Percentiles rank a stretch among this genome's conserved stretches.
These are phyloP conservation scores for Arctocebus calabarensis DNA, from an alignment of 2,797 vertebrate genomes.

Conservation along the genomic window DNA sequence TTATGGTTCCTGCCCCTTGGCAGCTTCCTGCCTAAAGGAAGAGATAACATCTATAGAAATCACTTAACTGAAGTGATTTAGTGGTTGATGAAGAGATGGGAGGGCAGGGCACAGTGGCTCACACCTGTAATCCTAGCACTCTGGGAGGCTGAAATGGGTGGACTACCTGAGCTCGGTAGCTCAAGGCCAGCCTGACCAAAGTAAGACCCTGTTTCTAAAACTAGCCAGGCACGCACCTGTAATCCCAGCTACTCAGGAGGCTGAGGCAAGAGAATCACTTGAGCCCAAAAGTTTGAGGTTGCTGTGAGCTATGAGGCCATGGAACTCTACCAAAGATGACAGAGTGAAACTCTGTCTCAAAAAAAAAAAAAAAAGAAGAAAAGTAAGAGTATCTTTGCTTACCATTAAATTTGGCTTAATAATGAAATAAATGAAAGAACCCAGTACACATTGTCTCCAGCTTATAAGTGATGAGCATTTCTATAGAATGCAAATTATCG, in stretches of 20 bases:
- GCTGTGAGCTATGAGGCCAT: too few relatives aligned
- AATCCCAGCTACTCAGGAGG: too few relatives aligned
- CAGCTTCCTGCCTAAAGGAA: neutral
- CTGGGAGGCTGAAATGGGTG: too few relatives aligned
- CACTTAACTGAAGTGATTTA: neutral
- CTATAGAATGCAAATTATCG: constrained; percentile 3
- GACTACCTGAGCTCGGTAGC: too few relatives aligned
- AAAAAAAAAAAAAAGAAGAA: neutral
- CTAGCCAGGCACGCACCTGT: too few relatives aligned
- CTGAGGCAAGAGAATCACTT: too few relatives aligned
- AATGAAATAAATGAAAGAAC: constrained; percentile 2
- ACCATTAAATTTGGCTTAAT: constrained; percentile 28
- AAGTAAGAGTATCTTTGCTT: neutral
- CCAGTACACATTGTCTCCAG: neutral
- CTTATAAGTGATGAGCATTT: constrained; percentile 27
- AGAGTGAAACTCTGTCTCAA: too few relatives aligned
- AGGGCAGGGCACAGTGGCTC: neutral
- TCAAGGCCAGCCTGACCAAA: too few relatives aligned
- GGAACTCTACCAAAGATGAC: too few relatives aligned
- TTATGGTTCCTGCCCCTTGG: neutral
- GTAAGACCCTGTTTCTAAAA: too few relatives aligned
- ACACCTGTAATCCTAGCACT: too few relatives aligned
- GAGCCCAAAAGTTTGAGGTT: too few relatives aligned
- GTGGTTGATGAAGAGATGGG: neutral
- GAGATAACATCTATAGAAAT: neutral